Base-by-base conservation (phyloP, 2,797 vertebrate species). In the Simalia tracyae region DNA sequence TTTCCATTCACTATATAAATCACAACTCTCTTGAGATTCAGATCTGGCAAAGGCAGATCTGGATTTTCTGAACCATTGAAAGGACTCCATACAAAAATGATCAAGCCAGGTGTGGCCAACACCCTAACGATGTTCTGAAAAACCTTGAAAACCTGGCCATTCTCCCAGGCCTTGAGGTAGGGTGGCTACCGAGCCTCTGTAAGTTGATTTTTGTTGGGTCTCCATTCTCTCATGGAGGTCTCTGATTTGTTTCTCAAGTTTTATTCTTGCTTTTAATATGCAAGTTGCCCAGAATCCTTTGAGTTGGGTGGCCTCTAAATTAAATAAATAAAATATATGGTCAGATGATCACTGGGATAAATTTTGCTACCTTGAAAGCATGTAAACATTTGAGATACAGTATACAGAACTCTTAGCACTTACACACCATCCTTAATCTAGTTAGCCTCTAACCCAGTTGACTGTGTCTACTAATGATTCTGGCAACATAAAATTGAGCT, bases 1-100 rank as follows among this genome's bases (percentile, higher is more conserved):
- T 89, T 89, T 85, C 50, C 36, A 59, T 92, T 92, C 87, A 42
- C 42, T n/a, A 64, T 66, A 89, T 85, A 46, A 89, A 85, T 89
- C 57, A 68, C 61, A 85, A 8, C 76, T 10, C 46, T 66, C 84
- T 63, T 31, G 26, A 76, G 57, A 46, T 42, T 88, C 85, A 50
- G 14, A 91, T 42, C 42, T 42, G 42, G 42, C 42, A 24, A 81
- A 17, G 22, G 81, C 87, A 84, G 57, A 42, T 42, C 50, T 63
- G n/a, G 68, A 88, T 88, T 84, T 88, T 57, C 63, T 88, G 57
- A 68, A 91, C 24, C 5, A 68, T 50, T 68, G 50, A 91, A 59
- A 86, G 90, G 42, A 14, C 31, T 42, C 50, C 60, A 86, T 66
- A 56, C 56, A 66, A 84, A 15, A 81, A 81, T 81, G 36, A 81